phyloP scores from a whole-genome alignment of 1,140 invertebrate species.

The Drosophila trapezifrons region DNA sequence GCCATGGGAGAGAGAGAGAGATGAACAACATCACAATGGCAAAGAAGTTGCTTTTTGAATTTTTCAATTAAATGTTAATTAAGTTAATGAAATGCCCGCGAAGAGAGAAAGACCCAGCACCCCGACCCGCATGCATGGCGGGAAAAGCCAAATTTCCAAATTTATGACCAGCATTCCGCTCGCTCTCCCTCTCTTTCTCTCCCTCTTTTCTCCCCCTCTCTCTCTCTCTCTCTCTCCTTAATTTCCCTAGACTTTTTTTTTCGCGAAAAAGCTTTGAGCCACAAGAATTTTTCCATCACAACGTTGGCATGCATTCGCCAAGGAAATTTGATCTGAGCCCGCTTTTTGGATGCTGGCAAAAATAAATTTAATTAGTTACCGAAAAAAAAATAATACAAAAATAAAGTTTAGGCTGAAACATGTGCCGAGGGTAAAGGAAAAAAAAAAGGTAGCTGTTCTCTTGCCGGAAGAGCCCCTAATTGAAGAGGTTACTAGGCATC shows the following conservation, averaged over 20 bases:
- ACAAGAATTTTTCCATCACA: slow-evolving; percentile 19
- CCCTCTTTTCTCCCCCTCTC: not conserved
- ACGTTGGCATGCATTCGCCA: slow-evolving; percentile 18
- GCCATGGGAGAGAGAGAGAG: slow-evolving; percentile 12
- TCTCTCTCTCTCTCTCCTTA: not conserved
- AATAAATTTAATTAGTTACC: slow-evolving; percentile 36
- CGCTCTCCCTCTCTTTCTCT: too few relatives aligned
- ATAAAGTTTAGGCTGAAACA: not conserved
- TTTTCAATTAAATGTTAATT: slow-evolving; percentile 75
- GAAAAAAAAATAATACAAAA: not conserved
- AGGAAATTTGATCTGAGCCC: slow-evolving; percentile 7
- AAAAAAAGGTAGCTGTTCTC: not conserved
- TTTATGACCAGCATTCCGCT: slow-evolving; percentile 20
- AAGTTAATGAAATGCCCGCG: slow-evolving; percentile 67
- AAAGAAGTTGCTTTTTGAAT: slow-evolving; percentile 29
- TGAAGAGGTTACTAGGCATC: slow-evolving; percentile 10
- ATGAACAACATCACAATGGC: slow-evolving; percentile 29
- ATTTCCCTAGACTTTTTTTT: slow-evolving; percentile 8
- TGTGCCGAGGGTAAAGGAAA: not conserved
- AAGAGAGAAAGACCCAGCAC: not conserved
- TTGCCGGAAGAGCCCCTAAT: not conserved
- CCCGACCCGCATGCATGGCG: slow-evolving; percentile 7
- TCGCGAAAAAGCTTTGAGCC: slow-evolving; percentile 1
- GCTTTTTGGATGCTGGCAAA: not conserved
- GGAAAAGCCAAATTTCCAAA: slow-evolving; percentile 20